phyloP scores from a whole-genome alignment of 2,888 invertebrate species.

The Loripinus fragilis region DNA sequence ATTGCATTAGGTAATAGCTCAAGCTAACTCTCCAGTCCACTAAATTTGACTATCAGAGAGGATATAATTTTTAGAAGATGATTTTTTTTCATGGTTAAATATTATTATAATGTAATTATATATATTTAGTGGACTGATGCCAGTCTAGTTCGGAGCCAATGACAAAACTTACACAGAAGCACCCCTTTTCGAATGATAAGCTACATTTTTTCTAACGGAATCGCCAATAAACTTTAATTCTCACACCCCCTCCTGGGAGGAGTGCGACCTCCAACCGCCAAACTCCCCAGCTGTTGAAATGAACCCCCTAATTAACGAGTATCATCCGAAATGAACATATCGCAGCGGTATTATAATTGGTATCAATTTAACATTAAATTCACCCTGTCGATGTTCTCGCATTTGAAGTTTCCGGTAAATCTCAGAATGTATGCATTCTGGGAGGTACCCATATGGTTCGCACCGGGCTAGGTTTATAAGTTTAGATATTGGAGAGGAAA shows the following conservation, averaged over 20 bases:
- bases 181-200: no score
- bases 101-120: no score
- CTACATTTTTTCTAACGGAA: neutral
- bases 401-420: conserved; percentile 58
- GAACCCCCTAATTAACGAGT: conserved; percentile 36
- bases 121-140: no score
- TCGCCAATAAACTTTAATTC: conserved; percentile 19
- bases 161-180: no score
- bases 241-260: conserved; percentile 34
- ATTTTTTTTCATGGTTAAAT: no score
- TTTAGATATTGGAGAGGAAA: conserved; percentile 35
- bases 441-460: conserved; percentile 6
- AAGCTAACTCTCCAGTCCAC: no score
- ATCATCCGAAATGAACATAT: neutral
- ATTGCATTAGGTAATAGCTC: no score
- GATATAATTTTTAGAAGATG: no score
- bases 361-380: conserved; percentile 49
- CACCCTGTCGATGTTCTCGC: conserved; percentile 34
- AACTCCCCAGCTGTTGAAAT: conserved; percentile 31
- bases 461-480: neutral
- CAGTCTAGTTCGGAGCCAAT: no score
- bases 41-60: no score
- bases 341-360: conserved; percentile 36
- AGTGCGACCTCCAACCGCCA: conserved; percentile 36
- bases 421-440: conserved; percentile 2